A percentile compares a stretch with the other conserved stretches of the same genome.
These are phyloP conservation scores for Drosophila imparisetae DNA, from an alignment of 2,888 invertebrate genomes.

Conservation along the genomic window DNA sequence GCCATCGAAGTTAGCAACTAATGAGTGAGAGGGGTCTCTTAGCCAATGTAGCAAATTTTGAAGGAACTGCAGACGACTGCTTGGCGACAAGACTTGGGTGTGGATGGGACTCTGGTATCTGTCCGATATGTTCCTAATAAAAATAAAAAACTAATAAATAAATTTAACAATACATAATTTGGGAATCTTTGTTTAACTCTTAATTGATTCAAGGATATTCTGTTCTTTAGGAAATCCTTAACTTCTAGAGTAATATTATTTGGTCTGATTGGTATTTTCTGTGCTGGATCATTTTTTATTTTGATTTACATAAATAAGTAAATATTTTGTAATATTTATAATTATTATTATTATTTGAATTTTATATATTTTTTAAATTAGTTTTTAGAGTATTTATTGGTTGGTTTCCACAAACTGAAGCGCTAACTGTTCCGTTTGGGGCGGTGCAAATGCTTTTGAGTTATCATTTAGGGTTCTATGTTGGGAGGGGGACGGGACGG, in stretches of 20 bases:
- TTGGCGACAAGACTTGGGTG: background rate
- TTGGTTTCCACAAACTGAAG: background rate
- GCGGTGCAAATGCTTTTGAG: constrained; percentile 34
- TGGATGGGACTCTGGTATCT: background rate
- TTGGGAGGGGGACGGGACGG: background rate
- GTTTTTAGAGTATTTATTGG: constrained; percentile 31
- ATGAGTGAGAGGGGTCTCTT: too few relatives aligned
- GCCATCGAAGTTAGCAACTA: background rate
- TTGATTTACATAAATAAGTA: background rate
- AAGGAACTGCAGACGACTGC: background rate
- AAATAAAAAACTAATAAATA: background rate
- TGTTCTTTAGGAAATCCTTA: background rate
- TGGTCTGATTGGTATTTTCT: background rate
- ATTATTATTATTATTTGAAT: background rate
- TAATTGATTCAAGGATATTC: background rate
- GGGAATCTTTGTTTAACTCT: background rate
- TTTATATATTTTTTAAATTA: background rate
- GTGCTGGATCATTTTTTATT: background rate
- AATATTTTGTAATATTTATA: background rate
- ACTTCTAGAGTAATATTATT: background rate
- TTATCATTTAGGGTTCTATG: constrained; percentile 37
- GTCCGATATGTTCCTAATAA: background rate
- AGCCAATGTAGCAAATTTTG: background rate
- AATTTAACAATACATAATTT: background rate
- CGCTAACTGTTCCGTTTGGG: background rate